A percentile compares a stretch with the other conserved stretches of the same genome.
phyloP scores from a whole-genome alignment of 2,888 invertebrate genomes.

The Conchocele bisecta region DNA sequence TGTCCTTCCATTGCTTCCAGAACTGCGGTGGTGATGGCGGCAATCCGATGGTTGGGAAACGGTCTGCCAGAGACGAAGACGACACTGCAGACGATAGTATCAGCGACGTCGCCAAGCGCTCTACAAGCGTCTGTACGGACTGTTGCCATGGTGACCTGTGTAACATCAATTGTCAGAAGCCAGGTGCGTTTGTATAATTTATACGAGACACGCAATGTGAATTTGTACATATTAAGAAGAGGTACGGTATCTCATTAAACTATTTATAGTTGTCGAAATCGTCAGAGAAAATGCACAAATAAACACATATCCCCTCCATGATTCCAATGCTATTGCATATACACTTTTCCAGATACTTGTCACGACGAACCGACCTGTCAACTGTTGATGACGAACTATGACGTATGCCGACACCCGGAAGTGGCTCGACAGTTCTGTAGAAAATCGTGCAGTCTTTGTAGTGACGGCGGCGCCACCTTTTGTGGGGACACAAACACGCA shows the following conservation, averaged over 20 bases:
- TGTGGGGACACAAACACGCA: too few relatives aligned
- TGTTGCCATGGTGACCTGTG: slow-evolving; percentile 42
- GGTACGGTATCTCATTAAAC: too few relatives aligned
- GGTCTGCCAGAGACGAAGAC: not conserved
- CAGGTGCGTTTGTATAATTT: slow-evolving; percentile 12
- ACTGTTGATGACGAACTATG: slow-evolving; percentile 23
- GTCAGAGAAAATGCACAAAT: too few relatives aligned
- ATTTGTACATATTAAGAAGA: too few relatives aligned
- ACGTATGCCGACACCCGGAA: slow-evolving; percentile 29
- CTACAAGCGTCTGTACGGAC: slow-evolving; percentile 28
- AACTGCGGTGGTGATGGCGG: slow-evolving; percentile 21
- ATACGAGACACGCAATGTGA: not conserved
- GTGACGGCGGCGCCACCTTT: too few relatives aligned
- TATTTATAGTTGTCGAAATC: too few relatives aligned
- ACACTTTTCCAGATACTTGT: slow-evolving; percentile 11
- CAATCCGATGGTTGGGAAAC: slow-evolving; percentile 27
- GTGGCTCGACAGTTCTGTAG: slow-evolving; percentile 32
- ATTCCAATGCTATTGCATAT: not conserved
- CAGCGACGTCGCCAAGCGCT: not conserved
- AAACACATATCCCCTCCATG: too few relatives aligned
- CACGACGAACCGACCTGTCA: slow-evolving; percentile 23
- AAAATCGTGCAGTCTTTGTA: slow-evolving; percentile 35
- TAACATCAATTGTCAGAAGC: slow-evolving; percentile 27
- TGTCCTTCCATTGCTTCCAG: too few relatives aligned
- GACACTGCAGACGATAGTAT: not conserved